A percentile compares a stretch with the other conserved stretches of the same genome.
Conservation (phyloP, 2,113 vertebrate genomes). For the Anoplopoma fimbria region DNA sequence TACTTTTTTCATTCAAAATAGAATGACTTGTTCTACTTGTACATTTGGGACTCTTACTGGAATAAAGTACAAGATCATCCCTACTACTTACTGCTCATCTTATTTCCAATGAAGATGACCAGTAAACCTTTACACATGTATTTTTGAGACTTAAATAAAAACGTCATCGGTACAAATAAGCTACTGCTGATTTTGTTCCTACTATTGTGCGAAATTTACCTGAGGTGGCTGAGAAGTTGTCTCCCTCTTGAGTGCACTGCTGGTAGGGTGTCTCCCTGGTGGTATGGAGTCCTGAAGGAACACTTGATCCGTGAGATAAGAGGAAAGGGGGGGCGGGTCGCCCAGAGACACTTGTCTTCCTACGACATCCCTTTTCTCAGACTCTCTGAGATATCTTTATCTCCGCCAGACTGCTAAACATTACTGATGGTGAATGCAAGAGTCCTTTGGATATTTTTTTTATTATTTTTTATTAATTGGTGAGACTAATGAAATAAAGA, state of each 20-base stretch:
- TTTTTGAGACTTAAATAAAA: background rate
- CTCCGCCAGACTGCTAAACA: constrained; percentile 85
- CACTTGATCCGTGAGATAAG: constrained; percentile 97
- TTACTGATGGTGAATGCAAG: constrained; percentile 84
- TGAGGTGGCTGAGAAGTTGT: constrained; percentile 81
- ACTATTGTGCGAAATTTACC: constrained; percentile 73
- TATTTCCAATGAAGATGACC: background rate
- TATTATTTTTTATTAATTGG: constrained; percentile 60
- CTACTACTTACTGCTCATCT: too few relatives aligned
- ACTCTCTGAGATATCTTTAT: constrained; percentile 73
- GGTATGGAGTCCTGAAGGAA: constrained; percentile 92
- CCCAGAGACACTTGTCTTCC: constrained; percentile 87
- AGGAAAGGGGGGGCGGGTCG: constrained; percentile 86
- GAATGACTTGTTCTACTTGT: background rate
- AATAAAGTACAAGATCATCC: background rate
- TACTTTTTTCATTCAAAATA: background rate
- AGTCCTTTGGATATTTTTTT: constrained; percentile 80
- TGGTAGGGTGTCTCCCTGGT: constrained; percentile 87
- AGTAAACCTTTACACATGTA: background rate
- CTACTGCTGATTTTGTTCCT: background rate
- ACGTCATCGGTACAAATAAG: background rate
- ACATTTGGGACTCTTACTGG: background rate
- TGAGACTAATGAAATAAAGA: constrained; percentile 61
- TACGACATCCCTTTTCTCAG: constrained; percentile 88
- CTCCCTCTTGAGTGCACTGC: constrained; percentile 84